Evolutionary conservation across 2,888 invertebrate species (phyloP).

Genomic region (Panzeria rudis): DNA sequence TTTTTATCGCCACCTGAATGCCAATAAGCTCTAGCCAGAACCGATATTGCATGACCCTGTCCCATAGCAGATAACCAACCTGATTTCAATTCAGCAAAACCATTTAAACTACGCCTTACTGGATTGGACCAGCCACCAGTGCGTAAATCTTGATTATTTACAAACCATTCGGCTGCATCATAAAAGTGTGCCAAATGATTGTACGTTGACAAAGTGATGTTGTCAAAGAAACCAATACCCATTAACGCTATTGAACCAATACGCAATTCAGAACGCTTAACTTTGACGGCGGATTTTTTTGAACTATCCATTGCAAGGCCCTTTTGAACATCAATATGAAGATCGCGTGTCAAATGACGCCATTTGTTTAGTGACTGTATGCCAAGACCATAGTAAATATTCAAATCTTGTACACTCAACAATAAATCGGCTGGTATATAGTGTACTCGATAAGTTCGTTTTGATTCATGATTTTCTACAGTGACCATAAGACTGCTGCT

Average conservation of each 20-base stretch:
- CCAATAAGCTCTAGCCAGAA: slow-evolving; percentile 95
- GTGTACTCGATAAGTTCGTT: slow-evolving; percentile 91
- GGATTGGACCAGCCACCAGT: slow-evolving; percentile 97
- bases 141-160: slow-evolving; percentile 91
- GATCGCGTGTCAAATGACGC: slow-evolving; percentile 93
- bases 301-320: slow-evolving; percentile 87
- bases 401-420: slow-evolving; percentile 90
- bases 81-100: slow-evolving; percentile 90
- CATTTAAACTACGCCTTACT: slow-evolving; percentile 90
- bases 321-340: slow-evolving; percentile 95
- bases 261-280: slow-evolving; percentile 84
- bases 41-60: slow-evolving; percentile 98
- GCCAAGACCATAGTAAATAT: slow-evolving; percentile 95
- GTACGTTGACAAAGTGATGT: slow-evolving; percentile 90
- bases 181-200: slow-evolving; percentile 96
- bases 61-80: slow-evolving; percentile 99
- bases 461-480: slow-evolving; percentile 90
- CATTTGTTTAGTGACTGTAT: slow-evolving; percentile 85
- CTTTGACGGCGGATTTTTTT: slow-evolving; percentile 78
- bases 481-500: slow-evolving; percentile 91
- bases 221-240: slow-evolving; percentile 90
- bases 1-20: slow-evolving; percentile 89
- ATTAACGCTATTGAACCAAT: slow-evolving; percentile 87
- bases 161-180: slow-evolving; percentile 96
- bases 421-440: slow-evolving; percentile 91